Conservation (phyloP, 1,140 invertebrate species). For the Cotesia vestalis region DNA sequence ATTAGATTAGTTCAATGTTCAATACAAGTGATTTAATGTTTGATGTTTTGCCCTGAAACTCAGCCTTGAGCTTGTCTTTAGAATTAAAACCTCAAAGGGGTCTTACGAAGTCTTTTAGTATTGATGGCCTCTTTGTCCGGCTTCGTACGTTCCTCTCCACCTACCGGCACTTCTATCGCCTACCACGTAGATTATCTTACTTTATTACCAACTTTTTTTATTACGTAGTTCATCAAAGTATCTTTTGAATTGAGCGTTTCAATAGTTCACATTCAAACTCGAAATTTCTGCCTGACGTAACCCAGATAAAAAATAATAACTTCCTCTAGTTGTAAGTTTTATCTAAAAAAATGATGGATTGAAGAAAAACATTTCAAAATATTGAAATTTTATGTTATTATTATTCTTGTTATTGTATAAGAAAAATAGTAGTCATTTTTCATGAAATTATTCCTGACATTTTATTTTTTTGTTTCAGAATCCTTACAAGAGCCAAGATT, state of each 20-base stretch:
- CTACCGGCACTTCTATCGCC: not conserved
- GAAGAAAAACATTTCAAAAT: not conserved
- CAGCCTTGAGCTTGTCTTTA: conserved; percentile 1
- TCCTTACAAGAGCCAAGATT: conserved; percentile 82
- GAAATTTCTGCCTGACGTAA: not conserved
- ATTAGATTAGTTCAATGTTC: too few relatives aligned
- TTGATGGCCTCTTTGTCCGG: conserved; percentile 27
- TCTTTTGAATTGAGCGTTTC: conserved; percentile 1
- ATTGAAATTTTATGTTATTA: conserved; percentile 5
- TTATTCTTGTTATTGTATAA: conserved; percentile 31
- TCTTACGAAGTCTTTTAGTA: conserved; percentile 30
- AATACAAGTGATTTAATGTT: not conserved
- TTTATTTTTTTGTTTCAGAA: conserved; percentile 65
- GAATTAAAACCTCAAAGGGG: not conserved
- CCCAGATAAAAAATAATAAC: conserved; percentile 6
- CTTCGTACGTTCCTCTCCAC: conserved; percentile 10
- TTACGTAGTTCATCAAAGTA: conserved; percentile 10
- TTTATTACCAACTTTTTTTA: conserved; percentile 2
- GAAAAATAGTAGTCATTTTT: conserved; percentile 17
- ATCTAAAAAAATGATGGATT: conserved; percentile 3
- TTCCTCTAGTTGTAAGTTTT: conserved; percentile 5
- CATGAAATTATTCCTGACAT: not conserved
- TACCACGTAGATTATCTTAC: conserved; percentile 8
- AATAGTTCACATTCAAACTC: too few relatives aligned
- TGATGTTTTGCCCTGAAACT: not conserved